A percentile compares a stretch with the other conserved stretches of the same genome.
Evolutionary conservation across 2,888 invertebrate species (phyloP).

Genomic region (Lutraria lutraria): DNA sequence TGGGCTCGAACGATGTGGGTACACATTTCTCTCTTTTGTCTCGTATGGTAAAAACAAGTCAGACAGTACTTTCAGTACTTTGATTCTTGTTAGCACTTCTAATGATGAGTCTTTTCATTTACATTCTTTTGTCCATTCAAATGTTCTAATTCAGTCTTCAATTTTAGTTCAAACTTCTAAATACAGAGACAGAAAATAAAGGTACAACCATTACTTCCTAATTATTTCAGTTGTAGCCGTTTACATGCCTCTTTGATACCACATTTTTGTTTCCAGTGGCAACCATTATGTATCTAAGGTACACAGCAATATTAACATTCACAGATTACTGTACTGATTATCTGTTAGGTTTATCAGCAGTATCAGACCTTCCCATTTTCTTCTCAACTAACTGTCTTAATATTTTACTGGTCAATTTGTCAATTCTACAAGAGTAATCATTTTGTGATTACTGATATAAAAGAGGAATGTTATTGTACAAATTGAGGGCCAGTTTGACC

Average conservation of each 20-base stretch:
- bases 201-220: background rate
- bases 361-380: conserved; percentile 53
- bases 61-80: too few relatives aligned
- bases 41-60: too few relatives aligned
- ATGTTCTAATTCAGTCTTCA: background rate
- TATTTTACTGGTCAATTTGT: conserved; percentile 63
- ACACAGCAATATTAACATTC: conserved; percentile 27
- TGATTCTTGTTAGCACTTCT: too few relatives aligned
- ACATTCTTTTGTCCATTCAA: background rate
- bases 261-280: background rate
- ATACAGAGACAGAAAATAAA: background rate
- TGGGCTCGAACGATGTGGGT: too few relatives aligned
- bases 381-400: conserved; percentile 22
- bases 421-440: conserved; percentile 11
- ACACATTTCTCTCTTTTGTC: too few relatives aligned
- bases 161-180: background rate
- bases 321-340: conserved; percentile 20
- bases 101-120: background rate
- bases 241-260: conserved; percentile 26
- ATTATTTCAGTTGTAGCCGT: background rate
- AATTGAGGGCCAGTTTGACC: background rate
- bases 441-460: background rate
- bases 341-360: conserved; percentile 47
- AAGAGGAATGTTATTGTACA: background rate
- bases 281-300: background rate